Conservation (phyloP, 2,888 invertebrate genomes). For the Alentia gelatinosa region DNA sequence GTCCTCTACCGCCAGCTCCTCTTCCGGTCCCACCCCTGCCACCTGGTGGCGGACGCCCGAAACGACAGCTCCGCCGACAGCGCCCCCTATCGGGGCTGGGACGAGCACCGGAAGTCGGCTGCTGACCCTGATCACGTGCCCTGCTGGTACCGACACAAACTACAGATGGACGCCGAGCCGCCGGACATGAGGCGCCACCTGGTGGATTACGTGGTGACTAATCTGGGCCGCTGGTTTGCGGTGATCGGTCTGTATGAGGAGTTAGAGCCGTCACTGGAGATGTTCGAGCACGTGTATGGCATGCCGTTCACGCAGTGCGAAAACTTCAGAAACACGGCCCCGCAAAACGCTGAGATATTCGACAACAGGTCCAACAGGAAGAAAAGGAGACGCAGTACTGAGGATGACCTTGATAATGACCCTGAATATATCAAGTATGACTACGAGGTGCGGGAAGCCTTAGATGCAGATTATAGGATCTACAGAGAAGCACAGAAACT, state of each 20-base stretch:
- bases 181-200: slow-evolving; percentile 24
- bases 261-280: slow-evolving; percentile 53
- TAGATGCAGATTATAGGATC: slow-evolving; percentile 61
- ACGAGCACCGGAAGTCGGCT: not conserved
- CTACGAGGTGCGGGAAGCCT: slow-evolving; percentile 58
- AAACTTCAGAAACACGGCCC: not conserved
- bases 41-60: slow-evolving; percentile 55
- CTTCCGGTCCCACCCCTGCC: slow-evolving; percentile 59
- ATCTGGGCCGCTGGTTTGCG: slow-evolving; percentile 64
- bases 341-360: not conserved
- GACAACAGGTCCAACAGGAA: slow-evolving; percentile 57
- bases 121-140: slow-evolving; percentile 55
- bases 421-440: slow-evolving; percentile 60
- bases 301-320: slow-evolving; percentile 62
- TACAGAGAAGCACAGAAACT: slow-evolving; percentile 63
- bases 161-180: slow-evolving; percentile 42
- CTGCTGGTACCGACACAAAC: slow-evolving; percentile 63
- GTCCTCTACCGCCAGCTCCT: slow-evolving; percentile 62
- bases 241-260: slow-evolving; percentile 61
- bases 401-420: slow-evolving; percentile 57
- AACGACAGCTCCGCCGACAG: not conserved
- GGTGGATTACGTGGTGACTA: slow-evolving; percentile 58
- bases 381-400: not conserved
- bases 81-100: not conserved
- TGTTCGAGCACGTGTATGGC: slow-evolving; percentile 63